Conservation (phyloP, 2,888 invertebrate species). For the Amphipoea lucens region DNA sequence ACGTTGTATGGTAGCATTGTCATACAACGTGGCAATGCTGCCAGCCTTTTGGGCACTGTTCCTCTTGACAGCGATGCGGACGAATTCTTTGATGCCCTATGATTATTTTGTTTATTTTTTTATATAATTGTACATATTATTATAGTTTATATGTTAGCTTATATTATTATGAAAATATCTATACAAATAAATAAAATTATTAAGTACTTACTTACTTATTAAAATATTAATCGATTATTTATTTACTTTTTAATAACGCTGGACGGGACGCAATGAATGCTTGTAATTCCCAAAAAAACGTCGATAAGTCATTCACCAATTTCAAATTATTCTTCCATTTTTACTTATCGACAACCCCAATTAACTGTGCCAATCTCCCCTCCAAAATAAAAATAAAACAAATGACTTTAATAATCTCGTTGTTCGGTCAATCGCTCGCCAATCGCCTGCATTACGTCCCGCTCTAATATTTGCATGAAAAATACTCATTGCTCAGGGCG, state of each 20-base stretch:
- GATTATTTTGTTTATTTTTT: no score
- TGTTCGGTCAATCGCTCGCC: conserved; percentile 55
- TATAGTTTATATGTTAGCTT: no score
- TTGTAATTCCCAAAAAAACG: neutral
- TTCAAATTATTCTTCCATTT: conserved; percentile 7
- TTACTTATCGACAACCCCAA: conserved; percentile 28
- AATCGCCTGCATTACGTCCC: conserved; percentile 66
- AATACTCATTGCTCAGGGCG: conserved; percentile 76
- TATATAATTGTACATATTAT: no score
- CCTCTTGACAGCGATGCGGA: no score
- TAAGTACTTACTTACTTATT: no score
- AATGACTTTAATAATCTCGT: conserved; percentile 60
- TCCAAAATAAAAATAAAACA: conserved; percentile 28
- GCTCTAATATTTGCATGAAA: conserved; percentile 83
- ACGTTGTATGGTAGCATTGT: no score
- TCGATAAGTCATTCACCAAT: neutral
- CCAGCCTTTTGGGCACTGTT: no score
- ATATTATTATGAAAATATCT: no score
- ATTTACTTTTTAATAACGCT: neutral
- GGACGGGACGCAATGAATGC: neutral
- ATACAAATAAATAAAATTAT: no score
- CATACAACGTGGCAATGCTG: no score
- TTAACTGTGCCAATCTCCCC: conserved; percentile 14
- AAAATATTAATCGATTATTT: neutral
- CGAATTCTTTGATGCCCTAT: no score